Evolutionary conservation across 2,113 vertebrate genomes (phyloP), one percentile per base, ranked within the genome.

Genomic region (Gambusia holbrooki): DNA sequence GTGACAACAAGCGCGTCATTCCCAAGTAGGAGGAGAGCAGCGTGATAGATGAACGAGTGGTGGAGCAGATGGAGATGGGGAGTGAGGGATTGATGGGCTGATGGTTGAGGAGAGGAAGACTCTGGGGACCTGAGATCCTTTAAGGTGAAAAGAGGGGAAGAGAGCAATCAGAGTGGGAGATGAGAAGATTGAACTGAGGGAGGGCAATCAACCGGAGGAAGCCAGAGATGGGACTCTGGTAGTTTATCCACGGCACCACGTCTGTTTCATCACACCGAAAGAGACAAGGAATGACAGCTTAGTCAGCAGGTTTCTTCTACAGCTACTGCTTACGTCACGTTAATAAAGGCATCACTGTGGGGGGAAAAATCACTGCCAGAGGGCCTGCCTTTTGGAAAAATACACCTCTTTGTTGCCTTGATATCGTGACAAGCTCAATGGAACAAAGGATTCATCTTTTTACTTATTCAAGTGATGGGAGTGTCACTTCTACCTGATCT

Each of bases 1-100:
- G 37, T 66, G 73, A 77, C 76, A 78, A 77, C 80, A 81, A 85
- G 58, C 86, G 33, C 80, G 69, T 83, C 51, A 76, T 61, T 79
- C 62, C 78, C 78, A 73, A 89, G 83, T 61, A 76, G 71, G 48
- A 65, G 76, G 76, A 62, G 81, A 58, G 62, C 54, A 10, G 64
- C 40, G 11, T 76, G 73, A 84, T 71, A 60, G 64, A 75, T 74
- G 62, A 69, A 79, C 66, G 33, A 29, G 69, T 69, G 76, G 81
- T 69, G 40, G 35, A 79, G 77, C 48, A 60, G 76, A 73, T 61
- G 32, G 40, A 79, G 32, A 29, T 0, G 3, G 60, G 64, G 62
- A 69, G 77, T 3, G 71, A 68, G 62, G 32, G 67, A 61, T 40
- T 12, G 80, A 80, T 83, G 54, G 77, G 61, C 63, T 19, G 70